A percentile compares a stretch with the other conserved stretches of the same genome.
These are phyloP conservation scores for Anarsia innoxiella DNA, from an alignment of 2,888 invertebrate genomes.

Conservation along the genomic window DNA sequence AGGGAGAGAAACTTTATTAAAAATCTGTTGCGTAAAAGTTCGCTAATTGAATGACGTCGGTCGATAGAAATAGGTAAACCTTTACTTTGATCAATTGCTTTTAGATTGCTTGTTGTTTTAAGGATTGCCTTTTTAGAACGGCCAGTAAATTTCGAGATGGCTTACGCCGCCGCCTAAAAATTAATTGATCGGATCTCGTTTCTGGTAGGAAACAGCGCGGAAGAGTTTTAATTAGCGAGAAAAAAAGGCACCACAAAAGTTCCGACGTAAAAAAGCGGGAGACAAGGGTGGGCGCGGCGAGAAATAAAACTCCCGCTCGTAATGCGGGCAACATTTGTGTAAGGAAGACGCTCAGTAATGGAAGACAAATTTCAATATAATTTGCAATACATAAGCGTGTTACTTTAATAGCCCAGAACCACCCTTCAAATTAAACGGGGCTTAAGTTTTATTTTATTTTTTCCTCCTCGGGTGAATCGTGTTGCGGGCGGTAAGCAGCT, in stretches of 20 bases:
- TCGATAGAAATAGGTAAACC: constrained; percentile 29
- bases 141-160: constrained; percentile 65
- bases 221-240: constrained; percentile 75
- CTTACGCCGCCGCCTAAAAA: constrained; percentile 69
- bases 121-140: constrained; percentile 55
- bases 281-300: constrained; percentile 69
- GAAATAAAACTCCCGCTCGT: constrained; percentile 71
- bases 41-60: constrained; percentile 23
- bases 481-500: constrained; percentile 42
- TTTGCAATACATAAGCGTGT: constrained; percentile 77
- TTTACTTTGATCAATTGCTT: constrained; percentile 61
- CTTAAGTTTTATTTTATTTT: constrained; percentile 76
- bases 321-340: constrained; percentile 76
- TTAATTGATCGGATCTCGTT: constrained; percentile 75
- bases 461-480: constrained; percentile 62
- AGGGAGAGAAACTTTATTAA: too few relatives aligned
- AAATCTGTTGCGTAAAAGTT: constrained; percentile 22
- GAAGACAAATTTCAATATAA: constrained; percentile 77
- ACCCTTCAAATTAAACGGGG: constrained; percentile 77
- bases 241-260: constrained; percentile 69
- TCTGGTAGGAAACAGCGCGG: constrained; percentile 71
- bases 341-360: constrained; percentile 74
- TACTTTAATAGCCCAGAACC: constrained; percentile 77
- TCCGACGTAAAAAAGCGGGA: constrained; percentile 70
- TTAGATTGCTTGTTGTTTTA: constrained; percentile 53